Evolutionary conservation across 2,797 vertebrate species (phyloP).

Genomic region (Sebastiscus albofasciatus): DNA sequence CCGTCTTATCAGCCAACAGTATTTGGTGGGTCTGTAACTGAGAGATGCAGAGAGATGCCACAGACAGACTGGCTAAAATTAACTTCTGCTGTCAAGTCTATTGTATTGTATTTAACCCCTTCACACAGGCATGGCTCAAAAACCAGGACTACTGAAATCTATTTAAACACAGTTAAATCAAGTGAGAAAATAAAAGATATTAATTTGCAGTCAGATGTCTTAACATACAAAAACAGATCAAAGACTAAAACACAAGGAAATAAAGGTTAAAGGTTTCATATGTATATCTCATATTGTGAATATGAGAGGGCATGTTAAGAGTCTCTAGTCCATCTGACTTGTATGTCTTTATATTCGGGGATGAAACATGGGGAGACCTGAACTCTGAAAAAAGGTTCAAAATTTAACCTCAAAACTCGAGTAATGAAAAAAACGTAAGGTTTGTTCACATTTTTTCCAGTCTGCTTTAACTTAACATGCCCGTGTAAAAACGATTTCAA

Average conservation of each 20-base stretch:
- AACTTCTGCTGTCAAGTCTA: conserved; percentile 10
- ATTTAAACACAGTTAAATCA: neutral
- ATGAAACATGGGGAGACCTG: neutral
- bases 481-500: neutral
- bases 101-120: conserved; percentile 5
- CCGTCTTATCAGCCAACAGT: conserved; percentile 19
- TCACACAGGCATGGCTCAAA: neutral
- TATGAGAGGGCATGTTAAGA: neutral
- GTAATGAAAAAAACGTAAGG: neutral
- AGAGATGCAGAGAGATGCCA: neutral
- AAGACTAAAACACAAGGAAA: neutral
- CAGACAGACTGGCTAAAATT: conserved; percentile 25
- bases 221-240: neutral
- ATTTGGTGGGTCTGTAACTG: conserved; percentile 19
- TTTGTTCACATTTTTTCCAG: neutral
- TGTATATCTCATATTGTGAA: neutral
- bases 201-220: neutral
- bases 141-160: neutral
- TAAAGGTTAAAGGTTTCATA: neutral
- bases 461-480: neutral
- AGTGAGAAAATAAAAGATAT: neutral
- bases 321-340: neutral
- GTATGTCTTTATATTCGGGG: neutral
- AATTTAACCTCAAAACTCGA: neutral
- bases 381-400: neutral